phyloP scores from a whole-genome alignment of 2,797 vertebrate genomes.

The Cygnus olor region DNA sequence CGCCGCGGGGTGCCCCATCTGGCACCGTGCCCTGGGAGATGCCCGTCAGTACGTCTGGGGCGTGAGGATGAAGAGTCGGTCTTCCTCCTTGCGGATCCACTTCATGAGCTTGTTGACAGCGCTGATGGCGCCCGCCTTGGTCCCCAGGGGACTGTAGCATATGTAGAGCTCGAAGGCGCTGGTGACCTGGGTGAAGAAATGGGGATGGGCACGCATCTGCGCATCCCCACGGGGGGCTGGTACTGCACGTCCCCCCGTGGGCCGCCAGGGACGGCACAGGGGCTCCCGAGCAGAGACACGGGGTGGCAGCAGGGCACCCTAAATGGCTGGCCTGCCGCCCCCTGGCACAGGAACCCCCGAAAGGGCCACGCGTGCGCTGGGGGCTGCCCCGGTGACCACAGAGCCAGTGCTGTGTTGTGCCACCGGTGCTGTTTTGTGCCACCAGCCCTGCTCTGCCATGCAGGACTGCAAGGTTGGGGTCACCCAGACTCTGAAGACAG shows the following conservation, averaged over 20 bases:
- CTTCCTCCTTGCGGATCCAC: slow-evolving; percentile 98
- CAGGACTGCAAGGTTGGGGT: accelerated
- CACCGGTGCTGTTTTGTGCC: not conserved
- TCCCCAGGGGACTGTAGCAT: slow-evolving; percentile 95
- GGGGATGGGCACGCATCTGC: not conserved
- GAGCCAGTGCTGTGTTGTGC: not conserved
- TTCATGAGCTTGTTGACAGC: slow-evolving; percentile 94
- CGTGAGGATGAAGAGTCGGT: slow-evolving; percentile 95
- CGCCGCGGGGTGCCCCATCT: not conserved
- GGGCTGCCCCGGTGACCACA: accelerated
- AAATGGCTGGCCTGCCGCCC: accelerated
- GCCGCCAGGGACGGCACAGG: not conserved
- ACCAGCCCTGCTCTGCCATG: accelerated
- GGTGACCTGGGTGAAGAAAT: slow-evolving; percentile 85
- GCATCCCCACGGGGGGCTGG: not conserved
- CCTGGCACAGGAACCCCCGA: not conserved
- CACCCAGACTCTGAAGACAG: not conserved
- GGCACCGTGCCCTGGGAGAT: not conserved
- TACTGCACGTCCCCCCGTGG: not conserved
- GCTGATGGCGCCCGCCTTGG: slow-evolving; percentile 87
- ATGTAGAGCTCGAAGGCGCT: slow-evolving; percentile 97
- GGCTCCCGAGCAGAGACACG: not conserved
- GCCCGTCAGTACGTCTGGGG: slow-evolving; percentile 91
- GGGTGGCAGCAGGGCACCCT: not conserved
- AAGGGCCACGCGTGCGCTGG: accelerated